Percentiles rank a stretch among this genome's conserved stretches.
These are phyloP conservation scores for Drosophila baimaii DNA, from an alignment of 1,140 invertebrate genomes.

Conservation along the genomic window DNA sequence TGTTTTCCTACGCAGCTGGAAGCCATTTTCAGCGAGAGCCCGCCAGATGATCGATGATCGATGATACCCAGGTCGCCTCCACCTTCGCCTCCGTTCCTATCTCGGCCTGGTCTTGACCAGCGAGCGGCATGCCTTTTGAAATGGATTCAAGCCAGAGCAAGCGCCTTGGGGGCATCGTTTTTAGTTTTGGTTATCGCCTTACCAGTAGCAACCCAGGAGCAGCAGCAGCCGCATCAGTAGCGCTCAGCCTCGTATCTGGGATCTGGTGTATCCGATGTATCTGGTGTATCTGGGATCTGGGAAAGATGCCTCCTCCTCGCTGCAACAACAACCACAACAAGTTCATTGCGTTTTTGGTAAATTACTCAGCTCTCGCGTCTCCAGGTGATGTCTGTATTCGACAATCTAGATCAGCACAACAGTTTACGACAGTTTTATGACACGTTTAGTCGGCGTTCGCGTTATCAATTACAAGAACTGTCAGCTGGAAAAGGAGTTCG, in stretches of 20 bases:
- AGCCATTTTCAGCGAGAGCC: constrained; percentile 79
- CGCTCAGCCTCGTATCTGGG: constrained; percentile 40
- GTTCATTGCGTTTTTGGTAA: constrained; percentile 80
- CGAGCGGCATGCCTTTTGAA: constrained; percentile 55
- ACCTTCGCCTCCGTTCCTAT: not conserved
- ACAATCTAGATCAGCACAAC: constrained; percentile 75
- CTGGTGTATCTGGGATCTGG: constrained; percentile 46
- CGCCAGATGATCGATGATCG: constrained; percentile 81
- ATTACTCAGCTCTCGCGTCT: constrained; percentile 59
- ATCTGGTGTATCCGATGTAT: constrained; percentile 31
- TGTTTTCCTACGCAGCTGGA: constrained; percentile 83
- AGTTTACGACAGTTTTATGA: constrained; percentile 76
- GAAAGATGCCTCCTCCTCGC: constrained; percentile 25
- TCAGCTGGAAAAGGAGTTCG: constrained; percentile 64
- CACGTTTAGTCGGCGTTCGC: constrained; percentile 59
- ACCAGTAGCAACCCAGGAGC: constrained; percentile 43
- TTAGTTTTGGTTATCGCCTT: constrained; percentile 76
- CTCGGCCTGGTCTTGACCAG: constrained; percentile 14
- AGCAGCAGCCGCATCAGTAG: constrained; percentile 17
- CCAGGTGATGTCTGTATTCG: constrained; percentile 76
- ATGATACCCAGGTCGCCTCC: constrained; percentile 76
- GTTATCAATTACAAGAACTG: constrained; percentile 76
- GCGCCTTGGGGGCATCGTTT: constrained; percentile 77
- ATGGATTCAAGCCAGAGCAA: constrained; percentile 60
- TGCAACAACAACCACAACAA: constrained; percentile 70